Evolutionary conservation across 2,113 vertebrate genomes (phyloP), one percentile per base, ranked within the genome.

Genomic region (Abramis brama): DNA sequence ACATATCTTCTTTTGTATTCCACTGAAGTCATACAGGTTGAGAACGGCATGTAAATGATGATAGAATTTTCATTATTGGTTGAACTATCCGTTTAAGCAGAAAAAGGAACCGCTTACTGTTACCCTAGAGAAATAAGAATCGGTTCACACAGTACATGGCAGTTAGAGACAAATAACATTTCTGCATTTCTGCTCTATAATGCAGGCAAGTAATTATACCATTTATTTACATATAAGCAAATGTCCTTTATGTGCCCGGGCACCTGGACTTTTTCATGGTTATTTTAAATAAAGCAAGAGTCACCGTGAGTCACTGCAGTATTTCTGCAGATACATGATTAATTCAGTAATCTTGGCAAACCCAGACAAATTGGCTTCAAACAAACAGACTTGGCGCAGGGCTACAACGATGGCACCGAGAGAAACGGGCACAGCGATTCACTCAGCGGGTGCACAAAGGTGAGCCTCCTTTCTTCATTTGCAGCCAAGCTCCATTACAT

Each of bases 331-430:
- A 55, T 55, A 25, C 19, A 71, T 71, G 50, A 83, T 83, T 50
- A 64, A 82, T 82, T 83, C 30, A 55, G 64, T 57, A 23, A 30
- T 5, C 81, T 57, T 55, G 81, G 57, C 30, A 76, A 55, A 82
- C 45, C 13, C 27, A 36, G 62, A 81, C 79, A 86, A 76, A 76
- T 77, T 82, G 85, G 77, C 79, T 52, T 81, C 68, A 75, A 43
- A 64, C 52, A 85, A 68, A 85, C 23, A 83, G 47, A 23, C 27
- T 68, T 59, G 87, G 73, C 79, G 8, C 50, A 50, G 13, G 57
- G 17, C n/a, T 43, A 66, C 47, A 59, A 12, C 47, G 64, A 64
- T 17, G 55, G 66, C 50, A 43, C 64, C 6, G 60, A 25, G 39
- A 71, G 73, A 62, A 39, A 60, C 27, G 17, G 39, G 23, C 59